Evolutionary conservation across 2,888 invertebrate genomes (phyloP).

Genomic region (Volucella zonaria): DNA sequence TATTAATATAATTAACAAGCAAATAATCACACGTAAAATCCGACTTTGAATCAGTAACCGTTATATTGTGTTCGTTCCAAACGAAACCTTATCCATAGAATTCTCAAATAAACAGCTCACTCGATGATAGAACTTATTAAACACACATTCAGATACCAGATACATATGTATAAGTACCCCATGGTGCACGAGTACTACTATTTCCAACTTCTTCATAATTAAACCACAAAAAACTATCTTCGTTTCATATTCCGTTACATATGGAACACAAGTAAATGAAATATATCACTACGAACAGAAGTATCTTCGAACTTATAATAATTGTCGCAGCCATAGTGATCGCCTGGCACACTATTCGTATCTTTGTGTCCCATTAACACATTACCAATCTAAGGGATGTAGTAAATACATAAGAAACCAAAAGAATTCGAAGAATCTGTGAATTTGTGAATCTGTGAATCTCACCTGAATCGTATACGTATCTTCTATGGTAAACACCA

Average conservation of each 20-base stretch:
- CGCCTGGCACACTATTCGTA: slow-evolving; percentile 36
- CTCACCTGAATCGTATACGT: slow-evolving; percentile 51
- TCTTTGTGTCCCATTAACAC: slow-evolving; percentile 64
- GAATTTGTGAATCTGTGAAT: slow-evolving; percentile 3
- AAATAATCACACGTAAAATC: neutral
- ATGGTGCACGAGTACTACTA: too few species aligned
- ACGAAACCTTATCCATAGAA: slow-evolving; percentile 66
- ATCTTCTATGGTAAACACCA: neutral
- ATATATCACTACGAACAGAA: neutral
- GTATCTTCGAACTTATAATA: slow-evolving; percentile 15
- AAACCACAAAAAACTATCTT: slow-evolving; percentile 63
- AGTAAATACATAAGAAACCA: slow-evolving; percentile 28
- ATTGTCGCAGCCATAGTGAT: slow-evolving; percentile 10
- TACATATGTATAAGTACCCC: neutral
- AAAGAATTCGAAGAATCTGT: slow-evolving; percentile 23
- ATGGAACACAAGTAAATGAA: slow-evolving; percentile 18
- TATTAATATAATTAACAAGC: slow-evolving; percentile 49
- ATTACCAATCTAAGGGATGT: slow-evolving; percentile 65
- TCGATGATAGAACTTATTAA: slow-evolving; percentile 5
- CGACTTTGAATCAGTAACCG: slow-evolving; percentile 54
- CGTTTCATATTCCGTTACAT: slow-evolving; percentile 61
- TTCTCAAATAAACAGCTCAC: slow-evolving; percentile 34
- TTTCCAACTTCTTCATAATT: slow-evolving; percentile 1
- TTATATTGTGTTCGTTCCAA: slow-evolving; percentile 52
- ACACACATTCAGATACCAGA: slow-evolving; percentile 26